phyloP scores from a whole-genome alignment of 1,140 invertebrate species.

The Diorhabda carinulata region DNA sequence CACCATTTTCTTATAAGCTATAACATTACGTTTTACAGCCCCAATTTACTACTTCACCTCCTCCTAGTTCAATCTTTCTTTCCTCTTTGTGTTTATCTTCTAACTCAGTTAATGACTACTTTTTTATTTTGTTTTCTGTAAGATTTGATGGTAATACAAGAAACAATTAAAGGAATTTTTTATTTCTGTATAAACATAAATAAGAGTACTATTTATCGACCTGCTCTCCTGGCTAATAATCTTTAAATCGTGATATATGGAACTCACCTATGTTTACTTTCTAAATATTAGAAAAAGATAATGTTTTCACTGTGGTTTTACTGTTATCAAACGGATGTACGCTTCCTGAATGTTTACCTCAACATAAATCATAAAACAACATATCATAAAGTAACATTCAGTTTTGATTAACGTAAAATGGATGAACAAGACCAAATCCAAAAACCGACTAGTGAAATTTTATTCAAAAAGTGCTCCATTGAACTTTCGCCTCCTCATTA shows the following conservation, averaged over 20 bases:
- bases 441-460: constrained; percentile 26
- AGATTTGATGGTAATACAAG: too few species aligned
- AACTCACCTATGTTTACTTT: neutral
- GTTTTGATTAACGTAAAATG: constrained; percentile 5
- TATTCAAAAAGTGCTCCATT: constrained; percentile 33
- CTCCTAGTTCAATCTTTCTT: too few species aligned
- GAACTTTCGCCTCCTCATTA: constrained; percentile 28
- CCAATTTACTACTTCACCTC: too few species aligned
- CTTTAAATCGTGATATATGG: neutral
- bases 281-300: neutral
- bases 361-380: neutral
- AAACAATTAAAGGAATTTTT: too few species aligned
- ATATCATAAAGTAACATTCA: neutral
- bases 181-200: too few species aligned
- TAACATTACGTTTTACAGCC: too few species aligned
- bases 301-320: neutral
- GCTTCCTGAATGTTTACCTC: neutral
- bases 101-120: too few species aligned
- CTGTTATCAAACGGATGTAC: neutral
- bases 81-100: too few species aligned
- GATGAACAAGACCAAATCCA: constrained; percentile 16
- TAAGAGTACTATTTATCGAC: too few species aligned
- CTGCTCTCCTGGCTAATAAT: too few species aligned
- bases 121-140: too few species aligned
- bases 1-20: too few species aligned